Base-by-base conservation (phyloP, 2,888 invertebrate genomes). In the Alloscopus bannaensis region DNA sequence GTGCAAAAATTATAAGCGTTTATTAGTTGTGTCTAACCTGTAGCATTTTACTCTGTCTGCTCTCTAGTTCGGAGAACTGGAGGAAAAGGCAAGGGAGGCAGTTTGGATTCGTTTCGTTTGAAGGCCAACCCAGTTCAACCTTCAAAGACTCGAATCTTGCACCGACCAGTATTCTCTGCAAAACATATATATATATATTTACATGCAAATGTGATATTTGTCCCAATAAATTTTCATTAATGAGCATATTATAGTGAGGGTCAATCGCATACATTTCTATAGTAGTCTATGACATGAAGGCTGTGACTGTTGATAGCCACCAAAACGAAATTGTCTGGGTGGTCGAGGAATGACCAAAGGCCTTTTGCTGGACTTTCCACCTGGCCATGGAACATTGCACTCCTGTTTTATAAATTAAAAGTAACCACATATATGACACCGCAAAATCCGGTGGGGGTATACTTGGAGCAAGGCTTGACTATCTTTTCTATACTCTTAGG, bases 341-440 rank as follows among this genome's bases (percentile, higher is more conserved):
- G 94, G 0, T 94, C 94, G 76, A 96, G 91, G 87, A 96, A 91
- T 73, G 95, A 94, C 79, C 94, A 94, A 78, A 97, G 90, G 62
- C 95, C 95, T 70, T 95, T 91, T 0, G 95, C 93, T 0, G 97
- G 97, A 88, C 95, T 95, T 88, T 98, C 97, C 69, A 98, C 94
- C 90, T 97, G 96, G 8, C 97, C 97, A 90, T 95, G 94, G 89
- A 98, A 98, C 90, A 96, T 97, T 24, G 97, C 97, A 81, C 95
- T 94, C 69, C 96, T 96, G 89, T 8, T n/a, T n/a, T n/a, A n/a
- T n/a, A n/a, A 89, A 89, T 78, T 57, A 18, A 20, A 69, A 68
- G 42, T 42, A 68, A 64, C 26, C 69, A 42, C 29, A 59, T 52
- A 16, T 36, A 64, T 26, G 4, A 6, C 31, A 16, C 4, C 22